phyloP scores from a whole-genome alignment of 2,113 vertebrate species.

The Poeciliopsis retropinna region DNA sequence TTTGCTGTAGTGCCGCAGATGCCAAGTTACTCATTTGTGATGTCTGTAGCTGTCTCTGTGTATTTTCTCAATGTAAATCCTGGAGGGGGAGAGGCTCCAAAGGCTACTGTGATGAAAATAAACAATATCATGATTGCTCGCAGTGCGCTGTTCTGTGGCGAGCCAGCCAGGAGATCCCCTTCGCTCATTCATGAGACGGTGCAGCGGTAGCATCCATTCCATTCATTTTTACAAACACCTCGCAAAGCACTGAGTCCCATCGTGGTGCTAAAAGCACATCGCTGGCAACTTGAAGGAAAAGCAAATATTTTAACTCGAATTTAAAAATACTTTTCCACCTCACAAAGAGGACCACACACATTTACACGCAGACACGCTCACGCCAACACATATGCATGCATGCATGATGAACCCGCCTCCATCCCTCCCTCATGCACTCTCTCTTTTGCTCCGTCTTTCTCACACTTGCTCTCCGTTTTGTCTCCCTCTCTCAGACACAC shows the following conservation, averaged over 20 bases:
- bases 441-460: neutral
- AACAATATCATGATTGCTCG: conserved; percentile 39
- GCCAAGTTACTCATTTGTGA: conserved; percentile 76
- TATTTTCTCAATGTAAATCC: conserved; percentile 72
- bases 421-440: conserved; percentile 1
- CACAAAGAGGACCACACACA: conserved; percentile 75
- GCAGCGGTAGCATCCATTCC: conserved; percentile 21
- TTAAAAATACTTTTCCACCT: conserved; percentile 74
- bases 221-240: conserved; percentile 39
- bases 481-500: conserved; percentile 13
- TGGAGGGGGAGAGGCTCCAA: conserved; percentile 50
- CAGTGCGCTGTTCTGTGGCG: conserved; percentile 27
- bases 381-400: conserved; percentile 44
- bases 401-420: conserved; percentile 29
- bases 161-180: conserved; percentile 19
- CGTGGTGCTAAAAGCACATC: conserved; percentile 58
- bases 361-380: conserved; percentile 42
- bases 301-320: conserved; percentile 75
- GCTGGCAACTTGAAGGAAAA: conserved; percentile 69
- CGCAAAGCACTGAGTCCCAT: conserved; percentile 35
- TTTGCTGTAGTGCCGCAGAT: conserved; percentile 54
- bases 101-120: conserved; percentile 48
- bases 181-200: conserved; percentile 48
- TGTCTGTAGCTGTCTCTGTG: conserved; percentile 75
- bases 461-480: neutral